Base-by-base conservation (phyloP, 2,888 invertebrate genomes). In the Napeogenes inachia region DNA sequence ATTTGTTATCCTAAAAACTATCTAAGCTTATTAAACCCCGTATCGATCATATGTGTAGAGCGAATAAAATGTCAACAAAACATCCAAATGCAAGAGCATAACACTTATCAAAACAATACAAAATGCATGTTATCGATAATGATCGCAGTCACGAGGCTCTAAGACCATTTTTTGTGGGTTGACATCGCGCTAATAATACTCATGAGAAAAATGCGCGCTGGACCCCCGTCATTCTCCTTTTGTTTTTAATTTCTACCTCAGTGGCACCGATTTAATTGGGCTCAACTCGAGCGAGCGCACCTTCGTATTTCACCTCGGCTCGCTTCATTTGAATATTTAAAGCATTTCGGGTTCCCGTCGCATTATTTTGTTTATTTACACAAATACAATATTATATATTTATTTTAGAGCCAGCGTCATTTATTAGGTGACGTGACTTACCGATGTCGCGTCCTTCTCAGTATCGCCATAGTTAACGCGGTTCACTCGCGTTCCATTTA, bases 171-270 rank as follows among this genome's bases (percentile, higher is more conserved):
- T 89, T 89, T 87, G 88, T 89, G 74, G 82, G 85, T 87, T 88
- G 89, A 90, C 88, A 89, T 87, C 87, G 87, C 85, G 87, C 89
- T 90, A 90, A 89, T 90, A 90, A 90, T 89, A 90, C 89, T 88
- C 88, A 89, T 88, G 90, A 89, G 89, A 89, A 89, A 88, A 87
- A 88, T 88, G 89, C 84, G 82, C 85, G 83, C 82, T 76, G 83
- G 87, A 84, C 86, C 87, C 85, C 84, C 84, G 80, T 85, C 89
- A 84, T 85, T 79, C 77, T 87, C 87, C 87, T 89, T 89, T 90
- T 90, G 89, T 89, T 89, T 89, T 90, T 90, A 89, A 89, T 90
- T 90, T 89, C 90, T 89, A 89, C 89, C 90, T 89, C 90, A 89
- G 89, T 90, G 90, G 90, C 90, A 90, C 87, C 88, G 85, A 88